Conservation (phyloP, 2,797 vertebrate species). For the Labroides dimidiatus region DNA sequence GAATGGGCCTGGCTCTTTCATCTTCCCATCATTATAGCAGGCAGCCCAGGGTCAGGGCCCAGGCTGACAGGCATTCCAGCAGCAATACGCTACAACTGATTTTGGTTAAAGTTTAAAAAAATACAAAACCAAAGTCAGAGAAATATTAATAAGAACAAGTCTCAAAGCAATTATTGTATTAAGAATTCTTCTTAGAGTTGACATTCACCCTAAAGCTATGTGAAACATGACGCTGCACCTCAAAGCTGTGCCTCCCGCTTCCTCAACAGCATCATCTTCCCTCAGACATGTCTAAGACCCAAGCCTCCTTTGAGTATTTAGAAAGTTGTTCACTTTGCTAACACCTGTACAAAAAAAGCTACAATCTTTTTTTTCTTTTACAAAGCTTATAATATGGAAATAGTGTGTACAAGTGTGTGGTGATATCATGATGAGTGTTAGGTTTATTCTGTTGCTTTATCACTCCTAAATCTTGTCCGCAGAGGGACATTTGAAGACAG, state of each 20-base stretch:
- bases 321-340: conserved; percentile 38
- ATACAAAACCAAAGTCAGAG: conserved; percentile 72
- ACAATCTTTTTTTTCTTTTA: conserved; percentile 15
- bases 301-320: conserved; percentile 42
- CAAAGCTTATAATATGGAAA: conserved; percentile 37
- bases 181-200: conserved; percentile 78
- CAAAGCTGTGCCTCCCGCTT: conserved; percentile 55
- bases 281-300: conserved; percentile 50
- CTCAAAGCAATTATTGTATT: conserved; percentile 85
- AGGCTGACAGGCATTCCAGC: conserved; percentile 85
- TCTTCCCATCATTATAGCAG: conserved; percentile 88
- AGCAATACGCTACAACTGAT: conserved; percentile 85
- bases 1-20: conserved; percentile 89
- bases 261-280: conserved; percentile 45
- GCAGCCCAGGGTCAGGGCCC: conserved; percentile 86
- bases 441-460: conserved; percentile 77
- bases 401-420: conserved; percentile 62
- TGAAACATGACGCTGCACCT: conserved; percentile 65
- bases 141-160: conserved; percentile 84
- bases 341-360: conserved; percentile 45
- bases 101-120: conserved; percentile 77
- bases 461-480: conserved; percentile 73
- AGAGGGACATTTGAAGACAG: conserved; percentile 75
- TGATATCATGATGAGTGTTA: conserved; percentile 68
- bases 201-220: conserved; percentile 63